Evolutionary conservation across 2,888 invertebrate genomes (phyloP).

Genomic region (Acleris laterana): DNA sequence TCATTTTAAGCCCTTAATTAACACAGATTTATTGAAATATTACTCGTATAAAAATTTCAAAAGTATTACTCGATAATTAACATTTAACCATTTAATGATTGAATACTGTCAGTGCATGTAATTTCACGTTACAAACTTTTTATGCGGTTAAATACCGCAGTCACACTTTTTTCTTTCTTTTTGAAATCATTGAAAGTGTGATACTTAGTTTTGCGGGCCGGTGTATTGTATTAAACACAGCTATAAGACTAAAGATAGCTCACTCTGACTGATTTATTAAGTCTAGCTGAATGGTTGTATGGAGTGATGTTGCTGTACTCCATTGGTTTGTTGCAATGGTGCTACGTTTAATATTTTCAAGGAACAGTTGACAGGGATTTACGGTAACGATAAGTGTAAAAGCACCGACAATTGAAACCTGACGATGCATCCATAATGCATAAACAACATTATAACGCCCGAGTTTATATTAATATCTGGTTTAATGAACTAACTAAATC

Average conservation of each 20-base stretch:
- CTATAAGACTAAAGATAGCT: not conserved
- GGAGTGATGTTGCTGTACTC: constrained; percentile 24
- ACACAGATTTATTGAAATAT: too few relatives aligned
- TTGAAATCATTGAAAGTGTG: too few relatives aligned
- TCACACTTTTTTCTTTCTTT: too few relatives aligned
- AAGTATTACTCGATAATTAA: too few relatives aligned
- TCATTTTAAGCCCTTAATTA: too few relatives aligned
- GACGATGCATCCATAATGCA: constrained; percentile 36
- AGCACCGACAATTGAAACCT: constrained; percentile 61
- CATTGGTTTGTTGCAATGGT: constrained; percentile 15
- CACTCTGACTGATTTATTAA: not conserved
- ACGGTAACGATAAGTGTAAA: constrained; percentile 63
- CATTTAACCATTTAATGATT: too few relatives aligned
- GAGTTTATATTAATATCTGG: too few relatives aligned
- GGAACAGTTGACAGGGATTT: constrained; percentile 51
- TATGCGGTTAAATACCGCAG: constrained; percentile 33
- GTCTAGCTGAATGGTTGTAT: not conserved
- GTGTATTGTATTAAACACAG: not conserved
- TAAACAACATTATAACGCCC: constrained; percentile 17
- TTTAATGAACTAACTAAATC: too few relatives aligned
- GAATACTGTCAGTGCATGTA: too few relatives aligned
- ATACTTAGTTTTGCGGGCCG: too few relatives aligned
- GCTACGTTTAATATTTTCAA: constrained; percentile 10
- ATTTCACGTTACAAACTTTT: constrained; percentile 42
- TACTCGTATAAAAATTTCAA: too few relatives aligned